phyloP scores from a whole-genome alignment of 2,888 invertebrate genomes.

The Lasioglossum leucozonium region DNA sequence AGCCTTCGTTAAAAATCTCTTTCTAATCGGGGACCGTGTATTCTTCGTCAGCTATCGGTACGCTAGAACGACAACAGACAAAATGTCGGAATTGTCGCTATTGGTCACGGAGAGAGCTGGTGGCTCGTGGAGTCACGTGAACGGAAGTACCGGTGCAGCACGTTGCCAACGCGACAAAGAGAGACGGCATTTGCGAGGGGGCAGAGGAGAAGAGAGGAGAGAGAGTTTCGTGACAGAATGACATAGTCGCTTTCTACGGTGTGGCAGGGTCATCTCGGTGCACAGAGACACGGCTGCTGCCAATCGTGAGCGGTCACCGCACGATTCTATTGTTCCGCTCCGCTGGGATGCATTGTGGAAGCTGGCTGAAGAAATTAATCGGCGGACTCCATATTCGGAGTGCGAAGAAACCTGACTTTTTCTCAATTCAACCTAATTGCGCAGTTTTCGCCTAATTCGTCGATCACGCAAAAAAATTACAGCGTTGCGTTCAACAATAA shows the following conservation, averaged over 20 bases:
- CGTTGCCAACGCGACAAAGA: conserved; percentile 51
- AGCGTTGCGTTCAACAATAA: too few species aligned
- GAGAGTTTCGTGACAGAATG: conserved; percentile 74
- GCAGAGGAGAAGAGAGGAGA: conserved; percentile 13
- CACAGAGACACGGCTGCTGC: conserved; percentile 75
- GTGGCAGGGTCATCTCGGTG: conserved; percentile 76
- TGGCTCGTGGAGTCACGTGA: conserved; percentile 60
- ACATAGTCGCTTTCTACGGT: conserved; percentile 76
- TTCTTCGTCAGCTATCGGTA: too few species aligned
- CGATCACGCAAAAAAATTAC: too few species aligned
- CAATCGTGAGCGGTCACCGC: conserved; percentile 80
- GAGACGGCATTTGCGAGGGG: conserved; percentile 9
- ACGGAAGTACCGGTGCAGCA: conserved; percentile 50
- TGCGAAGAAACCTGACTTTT: background rate
- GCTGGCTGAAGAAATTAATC: background rate
- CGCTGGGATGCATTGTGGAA: conserved; percentile 9
- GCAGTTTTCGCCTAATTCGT: too few species aligned
- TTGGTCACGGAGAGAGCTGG: conserved; percentile 53
- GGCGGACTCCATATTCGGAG: background rate
- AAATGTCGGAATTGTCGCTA: conserved; percentile 41
- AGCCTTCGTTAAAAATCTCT: background rate
- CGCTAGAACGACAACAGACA: background rate
- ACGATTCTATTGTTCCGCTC: conserved; percentile 72
- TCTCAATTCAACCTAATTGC: background rate
- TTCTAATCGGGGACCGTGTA: background rate